Evolutionary conservation across 2,797 vertebrate genomes (phyloP), one percentile per base, ranked within the genome.

Genomic region (Gymnoscopelus microlampas): DNA sequence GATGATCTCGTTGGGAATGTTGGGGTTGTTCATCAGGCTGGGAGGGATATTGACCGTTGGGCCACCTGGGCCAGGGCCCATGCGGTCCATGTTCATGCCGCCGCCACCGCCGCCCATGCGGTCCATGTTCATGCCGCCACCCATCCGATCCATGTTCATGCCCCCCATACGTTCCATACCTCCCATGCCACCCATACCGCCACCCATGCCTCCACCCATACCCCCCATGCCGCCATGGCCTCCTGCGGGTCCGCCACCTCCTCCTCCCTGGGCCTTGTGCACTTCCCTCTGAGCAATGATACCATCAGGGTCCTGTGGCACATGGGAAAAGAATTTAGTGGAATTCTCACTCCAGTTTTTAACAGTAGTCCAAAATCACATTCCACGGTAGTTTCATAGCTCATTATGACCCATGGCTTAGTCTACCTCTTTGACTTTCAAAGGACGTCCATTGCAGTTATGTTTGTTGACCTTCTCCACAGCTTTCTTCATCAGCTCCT

Each of bases 401-500:
- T 26, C 56, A 39, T 24, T 10, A 8, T 51, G 13, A 39, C 23
- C 3, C 3, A 3, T 14, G 10, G n/a, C 9, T 10, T 3, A 26
- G 12, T 93, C 70, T 89, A 98, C 97, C 91, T 99, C 97, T 90
- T 97, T 99, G 71, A 99, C 96, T 93, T 99, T 99, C 23, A 99
- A 90, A 44, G 97, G 97, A 50, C 98, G 95, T 72, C 97, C 98
- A 80, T 96, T 98, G 72, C 99, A 93, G 88, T 92, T 96, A 90
- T 98, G 95, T 89, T 98, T 98, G 94, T 99, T 98, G 77, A 99
- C 94, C 80, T 96, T 96, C 91, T 99, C 97, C 24, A 97, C 97
- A 9, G 98, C 98, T 76, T 97, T 99, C 84, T 95, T 99, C 98
- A 99, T 98, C 60, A 97, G 95, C 81, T 99, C 97, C 84, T 98